phyloP scores from a whole-genome alignment of 1,140 invertebrate species.

The Planococcus citri region DNA sequence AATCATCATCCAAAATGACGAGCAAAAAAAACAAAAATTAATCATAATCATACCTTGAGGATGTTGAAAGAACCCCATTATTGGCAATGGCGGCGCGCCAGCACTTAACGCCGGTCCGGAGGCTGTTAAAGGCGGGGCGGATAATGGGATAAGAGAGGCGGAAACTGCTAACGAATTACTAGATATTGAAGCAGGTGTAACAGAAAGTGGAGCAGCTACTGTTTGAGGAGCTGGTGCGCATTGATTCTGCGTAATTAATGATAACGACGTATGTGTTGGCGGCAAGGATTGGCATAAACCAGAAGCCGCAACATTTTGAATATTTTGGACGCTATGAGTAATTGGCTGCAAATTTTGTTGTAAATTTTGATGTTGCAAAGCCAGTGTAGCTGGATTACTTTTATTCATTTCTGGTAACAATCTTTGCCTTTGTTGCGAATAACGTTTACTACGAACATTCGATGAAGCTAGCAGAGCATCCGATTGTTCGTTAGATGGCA shows the following conservation, averaged over 20 bases:
- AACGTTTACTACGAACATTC: slow-evolving; percentile 50
- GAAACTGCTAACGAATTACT: not conserved
- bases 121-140: not conserved
- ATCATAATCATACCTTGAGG: not conserved
- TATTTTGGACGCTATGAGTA: not conserved
- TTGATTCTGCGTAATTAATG: not conserved
- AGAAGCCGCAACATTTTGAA: not conserved
- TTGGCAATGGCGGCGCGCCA: not conserved
- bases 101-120: not conserved
- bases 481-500: slow-evolving; percentile 7
- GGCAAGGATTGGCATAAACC: not conserved
- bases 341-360: not conserved
- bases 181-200: not conserved
- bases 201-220: not conserved
- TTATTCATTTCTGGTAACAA: slow-evolving; percentile 35
- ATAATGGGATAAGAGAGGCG: not conserved
- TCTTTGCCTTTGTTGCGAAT: slow-evolving; percentile 58
- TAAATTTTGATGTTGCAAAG: slow-evolving; percentile 30
- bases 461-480: slow-evolving; percentile 14
- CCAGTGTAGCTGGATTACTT: not conserved
- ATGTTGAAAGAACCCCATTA: slow-evolving; percentile 5
- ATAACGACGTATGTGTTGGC: not conserved
- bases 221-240: not conserved
- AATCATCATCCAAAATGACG: not conserved
- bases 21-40: not conserved